Base-by-base conservation (phyloP, 2,888 invertebrate species). In the Carcina quercana region DNA sequence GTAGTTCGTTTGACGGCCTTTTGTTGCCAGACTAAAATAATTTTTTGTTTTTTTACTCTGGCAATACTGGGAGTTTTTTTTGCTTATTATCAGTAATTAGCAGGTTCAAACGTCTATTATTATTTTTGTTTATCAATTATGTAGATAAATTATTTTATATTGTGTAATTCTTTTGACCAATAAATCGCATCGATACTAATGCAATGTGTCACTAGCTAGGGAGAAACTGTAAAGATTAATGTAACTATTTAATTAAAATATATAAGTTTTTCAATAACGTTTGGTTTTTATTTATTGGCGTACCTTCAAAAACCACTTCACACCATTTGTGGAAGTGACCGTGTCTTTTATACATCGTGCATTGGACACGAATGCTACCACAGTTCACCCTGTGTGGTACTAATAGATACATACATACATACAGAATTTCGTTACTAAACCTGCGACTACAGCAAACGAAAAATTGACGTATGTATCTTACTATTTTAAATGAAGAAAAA, bases 231-330 rank as follows among this genome's bases (percentile, higher is more conserved):
- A 82, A 80, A 83, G 74, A 79, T 59, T 76, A 79, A 75, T 80
- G 70, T 82, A 82, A 82, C 79, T 82, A 83, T 83, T 80, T 80
- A 83, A 82, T 76, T 78, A 73, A 80, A 82, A 78, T 76, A 71
- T 80, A 79, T 82, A 83, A 80, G 79, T 78, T 83, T 82, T 79
- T 68, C 72, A 76, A 71, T 62, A 59, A 42, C 21, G 1, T n/a
- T n/a, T 3, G 10, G 11, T 15, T 15, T 24, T 17, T 24, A 6
- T n/a, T n/a, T n/a, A n/a, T n/a, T n/a, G n/a, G n/a, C n/a, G n/a
- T n/a, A n/a, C n/a, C n/a, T n/a, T n/a, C n/a, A n/a, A n/a, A n/a
- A n/a, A n/a, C n/a, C n/a, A n/a, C n/a, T n/a, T n/a, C n/a, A n/a
- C n/a, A n/a, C n/a, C n/a, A n/a, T n/a, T n/a, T n/a, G n/a, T n/a